Percentiles rank a stretch among this genome's conserved stretches.
Evolutionary conservation across 2,113 vertebrate genomes (phyloP).

Genomic region (Girardinichthys multiradiatus): DNA sequence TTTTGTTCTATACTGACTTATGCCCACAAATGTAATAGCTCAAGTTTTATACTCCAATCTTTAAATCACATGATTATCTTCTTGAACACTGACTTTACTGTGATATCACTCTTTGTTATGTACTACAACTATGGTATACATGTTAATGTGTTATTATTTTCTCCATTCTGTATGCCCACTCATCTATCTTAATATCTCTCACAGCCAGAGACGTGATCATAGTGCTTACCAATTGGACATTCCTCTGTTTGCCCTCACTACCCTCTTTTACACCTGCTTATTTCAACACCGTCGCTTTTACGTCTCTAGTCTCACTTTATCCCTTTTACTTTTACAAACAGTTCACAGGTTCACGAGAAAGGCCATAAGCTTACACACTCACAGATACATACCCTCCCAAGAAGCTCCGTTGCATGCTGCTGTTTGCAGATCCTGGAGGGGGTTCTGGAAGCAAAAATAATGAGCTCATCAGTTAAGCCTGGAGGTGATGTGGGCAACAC

Average conservation of each 20-base stretch:
- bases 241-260: neutral
- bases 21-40: neutral
- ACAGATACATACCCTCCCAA: slow-evolving; percentile 17
- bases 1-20: slow-evolving; percentile 1
- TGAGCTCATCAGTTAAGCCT: slow-evolving; percentile 79
- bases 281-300: slow-evolving; percentile 3
- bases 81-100: slow-evolving; percentile 1
- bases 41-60: no score
- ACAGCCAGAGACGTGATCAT: neutral
- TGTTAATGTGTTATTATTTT: slow-evolving; percentile 4
- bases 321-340: slow-evolving; percentile 54
- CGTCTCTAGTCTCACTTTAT: slow-evolving; percentile 48
- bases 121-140: neutral
- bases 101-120: neutral
- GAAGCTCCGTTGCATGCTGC: slow-evolving; percentile 53
- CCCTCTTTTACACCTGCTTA: slow-evolving; percentile 7
- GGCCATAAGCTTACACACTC: slow-evolving; percentile 29
- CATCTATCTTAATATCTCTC: slow-evolving; percentile 16
- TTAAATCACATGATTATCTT: slow-evolving; percentile 8
- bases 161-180: neutral
- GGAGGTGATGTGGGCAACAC: slow-evolving; percentile 68
- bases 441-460: slow-evolving; percentile 76
- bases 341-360: slow-evolving; percentile 62
- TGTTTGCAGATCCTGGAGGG: slow-evolving; percentile 64
- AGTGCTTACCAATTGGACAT: neutral